Evolutionary conservation across 2,888 invertebrate genomes (phyloP).

Genomic region (Leptinotarsa juncta): DNA sequence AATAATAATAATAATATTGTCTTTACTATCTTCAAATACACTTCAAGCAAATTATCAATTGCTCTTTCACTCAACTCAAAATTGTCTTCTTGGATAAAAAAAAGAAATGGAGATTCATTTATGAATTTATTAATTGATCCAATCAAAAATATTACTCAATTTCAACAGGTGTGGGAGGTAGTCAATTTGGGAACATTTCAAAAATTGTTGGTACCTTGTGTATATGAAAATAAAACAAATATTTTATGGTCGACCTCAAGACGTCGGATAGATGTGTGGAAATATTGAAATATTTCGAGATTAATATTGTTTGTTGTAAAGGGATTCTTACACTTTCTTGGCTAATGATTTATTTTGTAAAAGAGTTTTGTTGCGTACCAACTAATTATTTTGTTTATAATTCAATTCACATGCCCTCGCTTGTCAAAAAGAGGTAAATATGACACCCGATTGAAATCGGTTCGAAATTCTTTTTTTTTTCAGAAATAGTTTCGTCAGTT

Average conservation of each 20-base stretch:
- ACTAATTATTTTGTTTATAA: background rate
- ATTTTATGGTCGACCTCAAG: background rate
- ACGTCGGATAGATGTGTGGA: slow-evolving; percentile 10
- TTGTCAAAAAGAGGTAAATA: too few relatives aligned
- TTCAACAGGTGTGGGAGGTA: slow-evolving; percentile 24
- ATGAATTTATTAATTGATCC: too few relatives aligned
- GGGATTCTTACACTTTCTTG: background rate
- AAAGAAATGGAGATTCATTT: too few relatives aligned
- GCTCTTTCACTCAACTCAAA: too few relatives aligned
- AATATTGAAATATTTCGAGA: background rate
- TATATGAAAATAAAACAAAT: background rate
- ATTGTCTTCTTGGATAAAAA: too few relatives aligned
- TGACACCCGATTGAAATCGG: too few relatives aligned
- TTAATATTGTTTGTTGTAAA: slow-evolving; percentile 6
- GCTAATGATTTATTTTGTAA: slow-evolving; percentile 5
- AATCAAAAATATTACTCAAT: background rate
- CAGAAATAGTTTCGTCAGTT: too few relatives aligned
- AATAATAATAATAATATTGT: too few relatives aligned
- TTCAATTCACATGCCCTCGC: background rate
- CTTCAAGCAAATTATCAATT: too few relatives aligned
- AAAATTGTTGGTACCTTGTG: slow-evolving; percentile 18
- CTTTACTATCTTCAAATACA: too few relatives aligned
- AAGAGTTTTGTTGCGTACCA: background rate
- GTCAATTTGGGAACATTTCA: slow-evolving; percentile 30
- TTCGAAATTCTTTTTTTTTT: too few relatives aligned